These are phyloP conservation scores for Odontomachus brunneus DNA, from an alignment of 1,140 invertebrate genomes.

Conservation along the genomic window DNA sequence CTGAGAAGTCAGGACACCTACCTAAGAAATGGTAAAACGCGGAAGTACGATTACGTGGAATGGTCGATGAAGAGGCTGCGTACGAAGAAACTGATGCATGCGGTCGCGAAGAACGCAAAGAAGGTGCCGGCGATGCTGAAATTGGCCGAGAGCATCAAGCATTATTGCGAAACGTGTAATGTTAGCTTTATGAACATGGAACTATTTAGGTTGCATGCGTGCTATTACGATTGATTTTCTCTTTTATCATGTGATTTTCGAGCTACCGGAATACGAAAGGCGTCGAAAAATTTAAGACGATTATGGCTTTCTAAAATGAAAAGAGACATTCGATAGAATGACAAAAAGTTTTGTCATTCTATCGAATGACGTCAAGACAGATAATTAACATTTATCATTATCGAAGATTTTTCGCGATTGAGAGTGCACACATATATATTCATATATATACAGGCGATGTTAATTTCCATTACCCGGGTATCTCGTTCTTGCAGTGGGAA, in stretches of 20 bases:
- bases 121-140: conserved; percentile 38
- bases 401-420: neutral
- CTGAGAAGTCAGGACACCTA: conserved; percentile 75
- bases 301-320: no score
- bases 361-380: no score
- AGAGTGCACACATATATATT: neutral
- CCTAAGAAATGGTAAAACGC: conserved; percentile 74
- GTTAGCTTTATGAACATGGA: conserved; percentile 74
- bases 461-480: neutral
- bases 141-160: conserved; percentile 62
- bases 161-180: conserved; percentile 78
- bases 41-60: neutral
- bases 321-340: neutral
- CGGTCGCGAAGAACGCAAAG: conserved; percentile 34
- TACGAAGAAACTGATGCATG: conserved; percentile 31
- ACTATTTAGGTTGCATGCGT: conserved; percentile 73
- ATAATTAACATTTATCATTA: neutral
- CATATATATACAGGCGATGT: neutral
- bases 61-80: conserved; percentile 33
- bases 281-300: no score
- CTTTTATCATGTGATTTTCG: no score
- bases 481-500: neutral
- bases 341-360: no score
- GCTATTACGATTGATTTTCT: conserved; percentile 69
- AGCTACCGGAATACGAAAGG: no score